Conservation (phyloP, 2,113 vertebrate genomes). For the Todiramphus chloris region DNA sequence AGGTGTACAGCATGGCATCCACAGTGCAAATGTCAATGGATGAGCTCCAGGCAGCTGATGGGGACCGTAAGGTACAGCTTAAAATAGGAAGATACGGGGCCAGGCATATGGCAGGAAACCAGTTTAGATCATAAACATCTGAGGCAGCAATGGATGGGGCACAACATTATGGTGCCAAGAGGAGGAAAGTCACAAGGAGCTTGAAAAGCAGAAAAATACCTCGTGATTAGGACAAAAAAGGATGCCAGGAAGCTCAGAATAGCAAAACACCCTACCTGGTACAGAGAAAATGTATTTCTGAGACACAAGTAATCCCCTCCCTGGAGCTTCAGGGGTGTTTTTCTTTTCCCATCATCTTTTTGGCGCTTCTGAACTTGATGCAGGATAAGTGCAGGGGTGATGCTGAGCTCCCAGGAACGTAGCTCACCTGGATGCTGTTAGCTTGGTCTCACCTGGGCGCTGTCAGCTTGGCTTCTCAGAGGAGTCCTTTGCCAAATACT, state of each 20-base stretch:
- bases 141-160: neutral
- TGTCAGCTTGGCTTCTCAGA: neutral
- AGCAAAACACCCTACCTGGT: neutral
- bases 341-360: neutral
- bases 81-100: neutral
- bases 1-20: rapidly evolving
- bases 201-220: neutral
- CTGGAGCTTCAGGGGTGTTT: neutral
- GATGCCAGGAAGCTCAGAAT: neutral
- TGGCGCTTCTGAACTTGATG: neutral
- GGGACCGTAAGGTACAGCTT: neutral
- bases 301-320: neutral
- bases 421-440: rapidly evolving
- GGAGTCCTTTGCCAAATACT: neutral
- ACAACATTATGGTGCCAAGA: neutral
- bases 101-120: neutral
- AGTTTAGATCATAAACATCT: neutral
- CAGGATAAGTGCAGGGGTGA: rapidly evolving
- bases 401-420: neutral
- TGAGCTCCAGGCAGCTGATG: neutral
- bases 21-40: rapidly evolving
- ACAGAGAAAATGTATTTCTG: neutral
- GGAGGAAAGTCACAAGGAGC: neutral
- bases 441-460: rapidly evolving
- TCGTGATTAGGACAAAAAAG: neutral